Base-by-base conservation (phyloP, 2,797 vertebrate genomes). In the Sciurus carolinensis region DNA sequence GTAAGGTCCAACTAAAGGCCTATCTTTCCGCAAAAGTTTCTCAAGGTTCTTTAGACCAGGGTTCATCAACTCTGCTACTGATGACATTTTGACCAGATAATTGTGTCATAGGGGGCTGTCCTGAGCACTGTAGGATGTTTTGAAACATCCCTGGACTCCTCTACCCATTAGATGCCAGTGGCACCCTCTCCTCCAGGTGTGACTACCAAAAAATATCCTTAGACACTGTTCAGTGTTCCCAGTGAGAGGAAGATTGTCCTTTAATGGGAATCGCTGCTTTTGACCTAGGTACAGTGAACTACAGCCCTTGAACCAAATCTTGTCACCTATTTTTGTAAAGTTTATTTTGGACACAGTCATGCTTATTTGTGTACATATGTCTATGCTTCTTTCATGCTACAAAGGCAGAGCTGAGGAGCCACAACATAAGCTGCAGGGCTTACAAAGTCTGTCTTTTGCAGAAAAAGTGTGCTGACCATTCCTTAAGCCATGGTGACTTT, bases 11-110 rank as follows among this genome's bases (percentile, higher is more conserved):
- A 47, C 28, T 54, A 6, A 93, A 90, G 80, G 39, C 39, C 54
- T 2, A 69, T 14, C 28, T 93, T 93, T 44, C 75, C 80, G 89
- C 33, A 73, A 93, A 92, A 62, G 54, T 13, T 88, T 77, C 75
- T 79, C 22, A 30, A 81, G 54, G 66, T 94, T 90, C 72, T 92
- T 75, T 92, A 85, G 62, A 72, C 20, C 28, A 20, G 4, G 17
- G 17, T 80, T 92, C 66, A 62, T 86, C 91, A 93, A 33, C 13
- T 57, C 88, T 0, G 0, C 42, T 54, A n/a, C 54, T 76, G n/a
- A 6, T 39, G 47, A 13, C 39, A 66, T 86, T 50, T 87, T 24
- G n/a, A 76, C 50, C 47, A 3, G 42, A 26, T 66, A 57, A 39
- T 54, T 82, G 9, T 30, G 54, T 26, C 7, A 4, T 15, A 3